Percentiles rank a stretch among this genome's conserved stretches.
Conservation (phyloP, 2,113 vertebrate genomes). For the Leptocoma aspasia region DNA sequence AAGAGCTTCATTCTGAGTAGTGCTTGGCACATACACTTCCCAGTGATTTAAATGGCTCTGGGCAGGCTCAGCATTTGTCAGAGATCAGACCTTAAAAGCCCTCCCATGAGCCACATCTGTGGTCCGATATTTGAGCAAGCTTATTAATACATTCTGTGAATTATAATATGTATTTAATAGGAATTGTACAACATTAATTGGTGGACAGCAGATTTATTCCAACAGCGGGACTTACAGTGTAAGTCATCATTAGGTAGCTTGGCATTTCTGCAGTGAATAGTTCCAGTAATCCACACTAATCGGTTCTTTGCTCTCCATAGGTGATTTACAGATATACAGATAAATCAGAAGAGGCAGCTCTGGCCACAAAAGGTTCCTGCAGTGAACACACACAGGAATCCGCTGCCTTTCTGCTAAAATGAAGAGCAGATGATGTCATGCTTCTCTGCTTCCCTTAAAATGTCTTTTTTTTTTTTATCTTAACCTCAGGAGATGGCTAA, state of each 20-base stretch:
- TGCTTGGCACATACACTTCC: not conserved
- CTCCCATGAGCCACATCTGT: constrained; percentile 37
- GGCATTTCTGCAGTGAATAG: constrained; percentile 56
- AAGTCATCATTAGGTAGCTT: constrained; percentile 56
- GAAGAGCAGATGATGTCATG: constrained; percentile 38
- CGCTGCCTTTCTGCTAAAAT: constrained; percentile 13
- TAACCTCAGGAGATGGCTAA: not conserved
- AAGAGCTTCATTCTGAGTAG: not conserved
- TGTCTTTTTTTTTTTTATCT: not conserved
- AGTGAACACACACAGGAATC: constrained; percentile 7
- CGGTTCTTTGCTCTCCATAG: constrained; percentile 45
- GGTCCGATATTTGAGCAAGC: constrained; percentile 1
- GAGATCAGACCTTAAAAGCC: constrained; percentile 34
- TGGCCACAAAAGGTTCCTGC: constrained; percentile 47
- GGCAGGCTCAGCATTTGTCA: constrained; percentile 48
- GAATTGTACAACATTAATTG: constrained; percentile 55
- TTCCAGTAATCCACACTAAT: constrained; percentile 65
- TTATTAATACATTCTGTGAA: constrained; percentile 51
- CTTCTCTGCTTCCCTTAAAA: not conserved
- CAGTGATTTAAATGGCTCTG: constrained; percentile 16
- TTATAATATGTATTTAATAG: constrained; percentile 56
- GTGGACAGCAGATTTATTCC: constrained; percentile 59
- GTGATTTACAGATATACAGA: constrained; percentile 51
- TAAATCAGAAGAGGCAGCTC: constrained; percentile 57
- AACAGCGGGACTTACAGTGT: constrained; percentile 22